Evolutionary conservation across 2,113 vertebrate genomes (phyloP), one percentile per base, ranked within the genome.

Genomic region (Aix galericulata): DNA sequence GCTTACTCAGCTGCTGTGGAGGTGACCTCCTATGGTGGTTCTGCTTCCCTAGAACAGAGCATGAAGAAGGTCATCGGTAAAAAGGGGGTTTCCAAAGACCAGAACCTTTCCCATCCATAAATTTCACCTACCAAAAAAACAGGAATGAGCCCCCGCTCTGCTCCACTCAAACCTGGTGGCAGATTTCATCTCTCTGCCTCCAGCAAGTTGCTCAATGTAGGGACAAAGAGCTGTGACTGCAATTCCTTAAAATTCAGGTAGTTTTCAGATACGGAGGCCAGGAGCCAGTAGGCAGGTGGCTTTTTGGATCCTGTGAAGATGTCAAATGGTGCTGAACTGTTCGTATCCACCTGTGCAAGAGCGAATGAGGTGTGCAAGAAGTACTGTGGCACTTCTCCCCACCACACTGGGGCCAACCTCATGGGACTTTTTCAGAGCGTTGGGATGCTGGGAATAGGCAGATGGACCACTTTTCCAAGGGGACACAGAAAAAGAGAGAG

Each of bases 401-500:
- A 48, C 53, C 15, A 40, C 88, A 67, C 53, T 38, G 44, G 93
- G 95, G 79, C 77, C 87, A 78, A 91, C 8, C 2, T 95, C 96
- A 95, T 97, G 97, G 98, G 88, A 96, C 95, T 97, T 97, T 94
- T 50, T 16, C 78, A 96, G 91, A 93, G 92, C 27, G 9, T 68
- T 90, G 97, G 96, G 96, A 97, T 94, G 95, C 91, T 97, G 96
- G 96, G 97, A 96, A 97, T 96, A 95, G 96, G 92, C 94, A 97
- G 95, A 96, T 95, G 86, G 96, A 95, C 92, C 94, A 96, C 95
- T 97, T 97, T 98, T 97, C 95, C 97, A 97, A 97, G 96, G 96
- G 96, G 95, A 97, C 90, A 95, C 86, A 97, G 96, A 90, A 92
- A 97, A 95, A 87, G 92, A 89, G 81, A 87, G 81, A 62, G 85